A percentile compares a stretch with the other conserved stretches of the same genome.
phyloP scores from a whole-genome alignment of 2,888 invertebrate genomes.

The Cataglyphis albicans region DNA sequence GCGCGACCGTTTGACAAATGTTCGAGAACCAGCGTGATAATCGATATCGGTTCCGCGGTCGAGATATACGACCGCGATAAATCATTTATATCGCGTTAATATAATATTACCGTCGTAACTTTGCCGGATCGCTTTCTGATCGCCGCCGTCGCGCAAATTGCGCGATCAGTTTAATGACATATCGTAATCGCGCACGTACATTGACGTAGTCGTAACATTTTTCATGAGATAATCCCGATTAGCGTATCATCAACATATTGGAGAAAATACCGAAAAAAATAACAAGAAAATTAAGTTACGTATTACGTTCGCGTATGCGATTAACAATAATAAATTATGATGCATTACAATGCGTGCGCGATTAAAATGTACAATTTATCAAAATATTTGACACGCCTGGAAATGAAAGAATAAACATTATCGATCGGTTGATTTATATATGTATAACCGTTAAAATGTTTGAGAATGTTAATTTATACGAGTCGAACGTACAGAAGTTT shows the following conservation, averaged over 20 bases:
- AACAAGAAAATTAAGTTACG: not conserved
- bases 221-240: not conserved
- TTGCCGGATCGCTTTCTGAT: slow-evolving; percentile 31
- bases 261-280: not conserved
- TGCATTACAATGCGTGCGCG: not conserved
- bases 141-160: slow-evolving; percentile 30
- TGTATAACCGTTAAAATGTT: slow-evolving; percentile 15
- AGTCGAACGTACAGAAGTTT: slow-evolving; percentile 1
- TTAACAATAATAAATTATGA: not conserved
- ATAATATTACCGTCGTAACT: slow-evolving; percentile 42
- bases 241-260: not conserved
- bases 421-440: slow-evolving; percentile 13
- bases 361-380: slow-evolving; percentile 14
- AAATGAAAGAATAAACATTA: slow-evolving; percentile 6
- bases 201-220: slow-evolving; percentile 9
- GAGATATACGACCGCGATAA: slow-evolving; percentile 44
- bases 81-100: slow-evolving; percentile 54
- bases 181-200: not conserved
- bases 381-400: slow-evolving; percentile 1
- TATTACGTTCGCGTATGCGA: too few relatives aligned
- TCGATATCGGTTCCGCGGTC: slow-evolving; percentile 45
- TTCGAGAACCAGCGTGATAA: slow-evolving; percentile 37
- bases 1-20: slow-evolving; percentile 52
- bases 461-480: slow-evolving; percentile 47
- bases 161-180: slow-evolving; percentile 29